Base-by-base conservation (phyloP, 2,797 vertebrate genomes). In the Lagorchestes hirsutus region DNA sequence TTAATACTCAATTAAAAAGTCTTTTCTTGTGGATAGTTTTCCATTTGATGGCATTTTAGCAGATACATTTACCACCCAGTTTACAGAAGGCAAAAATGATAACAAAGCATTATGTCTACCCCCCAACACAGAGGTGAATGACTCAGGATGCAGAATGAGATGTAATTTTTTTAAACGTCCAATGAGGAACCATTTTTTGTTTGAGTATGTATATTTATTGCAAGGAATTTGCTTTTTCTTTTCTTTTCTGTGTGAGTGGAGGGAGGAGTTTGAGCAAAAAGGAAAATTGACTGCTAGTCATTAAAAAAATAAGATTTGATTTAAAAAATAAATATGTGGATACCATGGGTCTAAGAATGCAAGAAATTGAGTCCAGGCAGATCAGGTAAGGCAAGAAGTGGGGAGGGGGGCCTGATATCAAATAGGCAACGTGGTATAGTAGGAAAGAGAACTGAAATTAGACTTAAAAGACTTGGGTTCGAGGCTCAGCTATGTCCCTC, bases 1-100 rank as follows among this genome's bases (percentile, higher is more conserved):
- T 82, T 92, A 67, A n/a, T 92, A 92, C n/a, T 82, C 8, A 0
- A 46, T 92, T 67, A 55, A 94, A 54, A 74, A 87, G 40, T 87
- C 40, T 87, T 87, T 87, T 87, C 74, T 87, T 87, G 11, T 50
- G 10, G 9, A 87, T 24, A 27, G 10, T 87, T 87, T 46, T 87
- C 74, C 22, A 31, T 91, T 90, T 62, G 92, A 52, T 96, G 90
- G 29, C 93, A 94, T 55, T 58, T n/a, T 50, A 93, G 54, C 24
- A 40, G 31, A 90, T 1, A 55, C 54, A 46, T 16, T 92, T 59
- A 14, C 46, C n/a, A 92, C 92, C 12, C 14, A 74, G 16, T 87
- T 96, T 96, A 55, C n/a, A 92, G 91, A 95, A 8, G 14, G 54
- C n/a, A 95, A 95, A 96, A 82, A 24, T 93, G 58, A 87, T 27